Evolutionary conservation across 2,888 invertebrate species (phyloP).

Genomic region (Abrostola tripartita): DNA sequence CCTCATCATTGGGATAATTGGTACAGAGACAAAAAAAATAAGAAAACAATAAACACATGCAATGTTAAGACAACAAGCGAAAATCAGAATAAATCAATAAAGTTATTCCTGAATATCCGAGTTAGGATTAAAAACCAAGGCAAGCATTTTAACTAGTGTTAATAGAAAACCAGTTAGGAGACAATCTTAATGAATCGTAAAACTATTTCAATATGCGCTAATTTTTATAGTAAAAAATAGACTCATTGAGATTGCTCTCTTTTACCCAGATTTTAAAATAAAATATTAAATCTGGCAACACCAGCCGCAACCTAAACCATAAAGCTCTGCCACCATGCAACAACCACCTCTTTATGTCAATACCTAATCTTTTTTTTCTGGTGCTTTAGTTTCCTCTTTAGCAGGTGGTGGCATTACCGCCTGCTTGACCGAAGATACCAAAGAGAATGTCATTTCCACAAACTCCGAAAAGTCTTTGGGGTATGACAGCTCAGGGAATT

Average conservation of each 20-base stretch:
- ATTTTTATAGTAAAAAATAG: neutral
- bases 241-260: neutral
- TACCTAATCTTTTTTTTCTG: constrained; percentile 82
- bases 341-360: constrained; percentile 40
- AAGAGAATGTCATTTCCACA: constrained; percentile 77
- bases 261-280: neutral
- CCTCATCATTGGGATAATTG: no score
- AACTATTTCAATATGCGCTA: neutral
- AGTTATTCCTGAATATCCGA: neutral
- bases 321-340: constrained; percentile 52
- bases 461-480: constrained; percentile 89
- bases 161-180: neutral
- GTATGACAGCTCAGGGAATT: constrained; percentile 89
- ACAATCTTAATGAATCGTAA: neutral
- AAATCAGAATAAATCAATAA: neutral
- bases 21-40: no score
- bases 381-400: constrained; percentile 72
- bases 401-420: constrained; percentile 83
- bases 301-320: constrained; percentile 14
- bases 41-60: neutral
- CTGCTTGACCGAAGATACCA: constrained; percentile 80
- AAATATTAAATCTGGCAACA: constrained; percentile 37
- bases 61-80: neutral
- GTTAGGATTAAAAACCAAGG: neutral
- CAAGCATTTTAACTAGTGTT: neutral